Evolutionary conservation across 2,888 invertebrate species (phyloP).

Genomic region (Mayetiola destructor): DNA sequence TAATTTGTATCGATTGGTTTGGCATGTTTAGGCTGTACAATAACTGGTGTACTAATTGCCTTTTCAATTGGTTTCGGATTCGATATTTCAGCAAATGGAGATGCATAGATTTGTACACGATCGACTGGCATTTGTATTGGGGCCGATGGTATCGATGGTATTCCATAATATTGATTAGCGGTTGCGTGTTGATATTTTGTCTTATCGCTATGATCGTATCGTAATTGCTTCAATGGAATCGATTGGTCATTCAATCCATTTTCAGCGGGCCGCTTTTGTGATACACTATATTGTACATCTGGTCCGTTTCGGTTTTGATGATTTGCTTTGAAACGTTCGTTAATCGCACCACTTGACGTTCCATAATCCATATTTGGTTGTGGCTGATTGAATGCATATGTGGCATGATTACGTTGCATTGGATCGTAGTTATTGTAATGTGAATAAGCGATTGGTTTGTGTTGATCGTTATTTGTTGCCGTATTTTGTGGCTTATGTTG

Average conservation of each 20-base stretch:
- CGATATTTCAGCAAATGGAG: background rate
- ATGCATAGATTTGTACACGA: background rate
- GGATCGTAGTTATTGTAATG: background rate
- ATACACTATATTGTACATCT: background rate
- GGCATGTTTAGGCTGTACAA: background rate
- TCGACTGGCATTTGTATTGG: background rate
- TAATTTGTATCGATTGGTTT: background rate
- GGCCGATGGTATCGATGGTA: background rate
- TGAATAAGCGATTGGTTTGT: background rate
- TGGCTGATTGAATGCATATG: background rate
- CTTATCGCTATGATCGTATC: background rate
- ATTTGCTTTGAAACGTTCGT: background rate
- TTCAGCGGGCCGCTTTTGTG: background rate
- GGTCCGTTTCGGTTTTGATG: background rate
- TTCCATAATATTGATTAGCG: too few species aligned
- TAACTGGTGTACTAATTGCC: slow-evolving; percentile 3
- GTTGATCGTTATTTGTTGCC: background rate
- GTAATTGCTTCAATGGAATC: background rate
- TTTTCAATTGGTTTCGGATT: background rate
- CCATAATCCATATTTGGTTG: background rate
- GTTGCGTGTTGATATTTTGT: background rate
- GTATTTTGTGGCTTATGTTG: background rate
- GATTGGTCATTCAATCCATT: background rate
- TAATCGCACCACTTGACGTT: background rate
- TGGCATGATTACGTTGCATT: background rate